A percentile compares a stretch with the other conserved stretches of the same genome.
These are phyloP conservation scores for Lamellibrachia luymesi DNA, from an alignment of 1,140 invertebrate genomes.

Conservation along the genomic window DNA sequence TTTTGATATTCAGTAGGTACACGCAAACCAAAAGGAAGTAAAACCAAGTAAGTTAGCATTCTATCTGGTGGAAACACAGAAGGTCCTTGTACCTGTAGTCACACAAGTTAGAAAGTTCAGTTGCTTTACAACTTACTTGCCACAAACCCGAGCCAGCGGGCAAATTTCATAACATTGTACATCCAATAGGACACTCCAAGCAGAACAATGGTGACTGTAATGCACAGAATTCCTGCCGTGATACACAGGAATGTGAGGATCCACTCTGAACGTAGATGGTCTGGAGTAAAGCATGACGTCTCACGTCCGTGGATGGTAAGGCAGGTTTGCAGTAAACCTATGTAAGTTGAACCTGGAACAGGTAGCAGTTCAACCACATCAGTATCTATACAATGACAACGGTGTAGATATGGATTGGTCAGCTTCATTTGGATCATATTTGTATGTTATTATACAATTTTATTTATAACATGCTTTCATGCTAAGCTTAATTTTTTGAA, in stretches of 20 bases:
- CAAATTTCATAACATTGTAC: constrained; percentile 84
- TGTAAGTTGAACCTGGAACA: constrained; percentile 63
- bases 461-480: background rate
- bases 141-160: constrained; percentile 91
- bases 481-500: background rate
- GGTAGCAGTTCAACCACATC: background rate
- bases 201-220: constrained; percentile 85
- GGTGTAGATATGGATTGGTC: background rate
- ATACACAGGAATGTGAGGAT: constrained; percentile 85
- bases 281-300: constrained; percentile 82
- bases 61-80: too few relatives aligned
- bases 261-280: constrained; percentile 81
- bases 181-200: constrained; percentile 87
- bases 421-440: background rate
- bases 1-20: too few relatives aligned
- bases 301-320: constrained; percentile 86
- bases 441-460: background rate
- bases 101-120: constrained; percentile 2
- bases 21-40: too few relatives aligned
- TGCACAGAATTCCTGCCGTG: constrained; percentile 87
- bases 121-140: constrained; percentile 70
- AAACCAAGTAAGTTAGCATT: too few relatives aligned
- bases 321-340: constrained; percentile 91
- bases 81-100: background rate
- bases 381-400: background rate